These are phyloP conservation scores for Rhinichthys osculus DNA, from an alignment of 2,797 vertebrate species.

Conservation along the genomic window DNA sequence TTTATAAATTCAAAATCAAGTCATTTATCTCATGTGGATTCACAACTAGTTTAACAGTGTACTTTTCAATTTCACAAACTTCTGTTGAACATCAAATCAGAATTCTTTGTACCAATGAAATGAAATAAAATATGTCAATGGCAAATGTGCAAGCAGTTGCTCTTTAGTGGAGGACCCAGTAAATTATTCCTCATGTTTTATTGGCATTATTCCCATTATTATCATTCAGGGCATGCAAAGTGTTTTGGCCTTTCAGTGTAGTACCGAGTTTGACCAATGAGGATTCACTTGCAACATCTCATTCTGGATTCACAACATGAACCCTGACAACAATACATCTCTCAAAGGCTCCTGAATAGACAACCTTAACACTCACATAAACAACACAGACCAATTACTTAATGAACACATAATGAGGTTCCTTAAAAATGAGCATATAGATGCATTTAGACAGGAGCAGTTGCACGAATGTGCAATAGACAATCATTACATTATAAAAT, in stretches of 20 bases:
- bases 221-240: constrained; percentile 89
- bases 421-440: constrained; percentile 87
- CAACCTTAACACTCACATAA: constrained; percentile 93
- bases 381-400: constrained; percentile 94
- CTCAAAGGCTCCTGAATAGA: constrained; percentile 91
- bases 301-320: constrained; percentile 90
- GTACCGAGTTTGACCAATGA: constrained; percentile 84
- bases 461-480: background rate
- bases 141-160: constrained; percentile 88
- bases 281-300: constrained; percentile 77
- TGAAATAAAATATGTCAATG: constrained; percentile 84
- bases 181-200: constrained; percentile 88
- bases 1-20: background rate
- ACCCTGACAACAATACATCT: constrained; percentile 90
- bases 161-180: constrained; percentile 86
- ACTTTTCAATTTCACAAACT: background rate
- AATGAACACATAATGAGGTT: constrained; percentile 91
- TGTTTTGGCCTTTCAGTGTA: constrained; percentile 87
- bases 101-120: constrained; percentile 67
- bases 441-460: constrained; percentile 73
- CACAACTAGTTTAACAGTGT: background rate
- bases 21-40: background rate
- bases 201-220: constrained; percentile 84
- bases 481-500: background rate
- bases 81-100: background rate